These are phyloP conservation scores for Helicoverpa zea DNA, from an alignment of 1,140 invertebrate genomes.

Conservation along the genomic window DNA sequence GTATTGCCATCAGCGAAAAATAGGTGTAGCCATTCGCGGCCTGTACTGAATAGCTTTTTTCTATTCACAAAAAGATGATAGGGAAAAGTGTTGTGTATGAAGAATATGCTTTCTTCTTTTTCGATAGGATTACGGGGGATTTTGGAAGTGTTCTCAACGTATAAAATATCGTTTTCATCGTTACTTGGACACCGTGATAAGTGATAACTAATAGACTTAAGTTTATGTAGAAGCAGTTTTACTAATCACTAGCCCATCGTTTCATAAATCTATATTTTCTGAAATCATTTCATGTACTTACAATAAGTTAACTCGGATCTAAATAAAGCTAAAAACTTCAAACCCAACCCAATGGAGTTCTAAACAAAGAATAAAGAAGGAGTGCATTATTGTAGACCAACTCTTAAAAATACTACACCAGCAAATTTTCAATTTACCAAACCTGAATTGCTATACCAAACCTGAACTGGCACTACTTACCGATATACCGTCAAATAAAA, in stretches of 20 bases:
- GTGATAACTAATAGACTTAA: no score
- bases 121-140: not conserved
- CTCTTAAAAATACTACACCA: not conserved
- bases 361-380: not conserved
- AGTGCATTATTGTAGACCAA: not conserved
- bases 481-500: conserved; percentile 55
- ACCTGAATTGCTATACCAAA: conserved; percentile 18
- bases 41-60: conserved; percentile 51
- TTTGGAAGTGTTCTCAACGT: not conserved
- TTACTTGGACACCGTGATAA: no score
- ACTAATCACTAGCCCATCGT: no score
- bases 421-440: conserved; percentile 6
- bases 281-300: no score
- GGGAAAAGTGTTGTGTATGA: conserved; percentile 21
- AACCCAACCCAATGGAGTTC: not conserved
- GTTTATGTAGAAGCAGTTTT: no score
- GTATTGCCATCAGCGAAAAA: conserved; percentile 64
- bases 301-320: no score
- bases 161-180: not conserved
- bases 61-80: conserved; percentile 45
- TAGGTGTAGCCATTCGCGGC: conserved; percentile 53
- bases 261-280: no score
- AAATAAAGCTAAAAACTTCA: not conserved
- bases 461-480: conserved; percentile 25
- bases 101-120: not conserved